Percentiles rank a stretch among this genome's conserved stretches.
These are phyloP conservation scores for Mobula birostris DNA, from an alignment of 2,113 vertebrate genomes.

Conservation along the genomic window DNA sequence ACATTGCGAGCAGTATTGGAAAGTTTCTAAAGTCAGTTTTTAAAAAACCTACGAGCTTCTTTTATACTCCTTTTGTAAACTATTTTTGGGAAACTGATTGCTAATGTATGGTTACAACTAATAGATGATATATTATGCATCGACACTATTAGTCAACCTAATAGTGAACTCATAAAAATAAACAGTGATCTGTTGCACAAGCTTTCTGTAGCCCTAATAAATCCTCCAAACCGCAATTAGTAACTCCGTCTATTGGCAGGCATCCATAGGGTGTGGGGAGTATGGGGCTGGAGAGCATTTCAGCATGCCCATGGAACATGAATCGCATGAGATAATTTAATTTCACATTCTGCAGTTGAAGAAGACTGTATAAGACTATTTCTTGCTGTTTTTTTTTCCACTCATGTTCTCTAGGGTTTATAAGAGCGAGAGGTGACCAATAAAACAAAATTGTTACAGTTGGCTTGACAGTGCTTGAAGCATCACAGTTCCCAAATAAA, in stretches of 20 bases:
- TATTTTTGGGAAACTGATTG: background rate
- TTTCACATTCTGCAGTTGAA: background rate
- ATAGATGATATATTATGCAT: background rate
- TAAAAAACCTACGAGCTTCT: background rate
- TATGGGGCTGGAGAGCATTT: background rate
- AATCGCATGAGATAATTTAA: background rate
- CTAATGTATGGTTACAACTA: background rate
- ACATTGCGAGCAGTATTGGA: background rate
- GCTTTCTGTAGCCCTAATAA: slow-evolving; percentile 1
- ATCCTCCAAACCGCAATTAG: background rate
- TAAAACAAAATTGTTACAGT: too few relatives aligned
- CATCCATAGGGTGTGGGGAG: background rate
- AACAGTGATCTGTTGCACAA: background rate
- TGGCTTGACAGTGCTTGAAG: too few relatives aligned
- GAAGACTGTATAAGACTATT: background rate
- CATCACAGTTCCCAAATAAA: too few relatives aligned
- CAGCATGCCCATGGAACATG: background rate
- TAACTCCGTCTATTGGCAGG: background rate
- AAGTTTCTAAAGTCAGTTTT: background rate
- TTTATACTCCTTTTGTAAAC: background rate
- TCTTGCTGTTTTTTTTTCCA: background rate
- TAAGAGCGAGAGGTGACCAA: too few relatives aligned
- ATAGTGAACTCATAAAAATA: background rate
- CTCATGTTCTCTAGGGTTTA: too few relatives aligned
- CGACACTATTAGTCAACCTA: background rate